Evolutionary conservation across 2,113 vertebrate species (phyloP).

Genomic region (Ammodytes dubius): DNA sequence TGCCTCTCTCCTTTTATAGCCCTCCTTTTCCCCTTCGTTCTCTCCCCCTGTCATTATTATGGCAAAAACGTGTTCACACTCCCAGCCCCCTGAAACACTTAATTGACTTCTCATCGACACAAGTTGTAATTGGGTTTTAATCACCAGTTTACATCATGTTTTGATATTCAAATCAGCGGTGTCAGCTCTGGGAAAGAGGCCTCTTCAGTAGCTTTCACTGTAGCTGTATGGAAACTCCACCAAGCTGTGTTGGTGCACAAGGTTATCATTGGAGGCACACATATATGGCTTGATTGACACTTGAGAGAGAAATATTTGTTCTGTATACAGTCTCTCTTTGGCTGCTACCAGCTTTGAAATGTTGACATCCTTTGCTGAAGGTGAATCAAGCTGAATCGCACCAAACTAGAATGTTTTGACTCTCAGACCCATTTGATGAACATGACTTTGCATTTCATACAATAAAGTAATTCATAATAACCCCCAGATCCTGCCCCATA

Average conservation of each 20-base stretch:
- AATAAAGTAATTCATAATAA: not conserved
- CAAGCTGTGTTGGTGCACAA: slow-evolving; percentile 4
- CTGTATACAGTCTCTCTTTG: not conserved
- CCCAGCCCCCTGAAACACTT: slow-evolving; percentile 68
- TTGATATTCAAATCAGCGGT: slow-evolving; percentile 83
- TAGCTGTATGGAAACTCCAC: slow-evolving; percentile 9
- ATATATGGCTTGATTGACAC: slow-evolving; percentile 33
- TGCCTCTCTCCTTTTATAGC: not conserved
- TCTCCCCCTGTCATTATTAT: slow-evolving; percentile 36
- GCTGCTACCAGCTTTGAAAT: not conserved
- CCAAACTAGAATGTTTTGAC: not conserved
- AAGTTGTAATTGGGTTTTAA: slow-evolving; percentile 83
- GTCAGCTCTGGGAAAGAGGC: slow-evolving; percentile 62
- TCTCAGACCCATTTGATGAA: not conserved
- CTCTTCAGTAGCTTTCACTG: slow-evolving; percentile 48
- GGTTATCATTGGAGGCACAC: slow-evolving; percentile 15
- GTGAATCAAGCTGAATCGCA: not conserved
- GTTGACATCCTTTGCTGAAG: not conserved
- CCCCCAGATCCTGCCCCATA: not conserved
- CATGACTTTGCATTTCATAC: too few species aligned
- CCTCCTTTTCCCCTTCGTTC: slow-evolving; percentile 15
- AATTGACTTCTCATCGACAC: slow-evolving; percentile 78
- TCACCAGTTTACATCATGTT: slow-evolving; percentile 83
- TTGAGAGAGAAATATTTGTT: slow-evolving; percentile 4
- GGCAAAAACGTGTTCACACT: slow-evolving; percentile 32